These are phyloP conservation scores for Cossypha niveicapilla DNA, from an alignment of 2,797 vertebrate genomes.

Conservation along the genomic window DNA sequence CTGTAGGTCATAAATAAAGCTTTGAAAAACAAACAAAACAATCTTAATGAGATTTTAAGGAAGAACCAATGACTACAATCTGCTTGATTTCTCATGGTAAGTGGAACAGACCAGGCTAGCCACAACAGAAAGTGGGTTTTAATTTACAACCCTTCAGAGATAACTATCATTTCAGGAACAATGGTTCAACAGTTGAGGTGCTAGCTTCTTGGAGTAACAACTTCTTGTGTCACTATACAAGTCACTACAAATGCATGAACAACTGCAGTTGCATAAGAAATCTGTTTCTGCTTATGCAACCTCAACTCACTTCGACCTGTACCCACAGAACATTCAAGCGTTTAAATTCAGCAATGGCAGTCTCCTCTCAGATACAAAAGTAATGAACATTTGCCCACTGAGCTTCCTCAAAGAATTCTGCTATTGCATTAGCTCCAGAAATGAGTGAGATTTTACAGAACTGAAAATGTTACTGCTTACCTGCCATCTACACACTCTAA, in stretches of 20 bases:
- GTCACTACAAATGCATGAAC: neutral
- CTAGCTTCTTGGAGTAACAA: neutral
- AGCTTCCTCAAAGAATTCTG: neutral
- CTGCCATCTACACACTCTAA: neutral
- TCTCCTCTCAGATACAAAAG: neutral
- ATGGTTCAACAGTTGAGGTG: neutral
- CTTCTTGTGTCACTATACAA: neutral
- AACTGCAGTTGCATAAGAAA: neutral
- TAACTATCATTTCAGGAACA: neutral
- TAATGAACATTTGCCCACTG: neutral
- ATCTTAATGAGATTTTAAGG: neutral
- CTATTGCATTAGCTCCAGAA: neutral
- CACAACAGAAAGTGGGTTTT: neutral
- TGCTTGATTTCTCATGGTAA: neutral
- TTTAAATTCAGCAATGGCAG: neutral
- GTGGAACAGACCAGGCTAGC: neutral
- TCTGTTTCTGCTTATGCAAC: neutral
- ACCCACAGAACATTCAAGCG: neutral
- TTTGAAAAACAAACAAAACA: neutral
- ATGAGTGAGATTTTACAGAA: neutral
- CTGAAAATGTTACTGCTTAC: neutral
- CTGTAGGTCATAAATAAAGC: slow-evolving; percentile 1
- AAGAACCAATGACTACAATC: neutral
- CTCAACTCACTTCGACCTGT: neutral
- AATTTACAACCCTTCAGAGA: neutral